These are phyloP conservation scores for Callocephalon fimbriatum DNA, from an alignment of 2,113 vertebrate species.

Conservation along the genomic window DNA sequence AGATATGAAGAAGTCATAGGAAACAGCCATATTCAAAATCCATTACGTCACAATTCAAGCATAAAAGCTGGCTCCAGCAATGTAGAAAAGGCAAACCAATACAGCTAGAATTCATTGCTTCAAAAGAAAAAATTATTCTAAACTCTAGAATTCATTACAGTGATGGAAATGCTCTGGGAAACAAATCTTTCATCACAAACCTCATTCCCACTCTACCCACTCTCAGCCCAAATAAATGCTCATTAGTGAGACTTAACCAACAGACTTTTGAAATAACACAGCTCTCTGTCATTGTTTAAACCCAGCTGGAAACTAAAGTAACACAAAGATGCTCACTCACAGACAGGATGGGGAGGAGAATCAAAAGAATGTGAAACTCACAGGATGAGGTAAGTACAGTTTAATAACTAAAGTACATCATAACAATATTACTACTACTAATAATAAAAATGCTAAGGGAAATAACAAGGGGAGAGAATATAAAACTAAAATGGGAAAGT, in stretches of 20 bases:
- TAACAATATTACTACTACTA: not conserved
- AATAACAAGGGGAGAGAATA: not conserved
- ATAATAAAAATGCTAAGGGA: not conserved
- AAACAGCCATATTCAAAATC: not conserved
- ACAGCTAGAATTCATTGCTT: not conserved
- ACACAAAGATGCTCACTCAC: not conserved
- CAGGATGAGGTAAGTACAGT: not conserved
- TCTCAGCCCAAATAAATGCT: not conserved
- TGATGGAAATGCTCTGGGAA: not conserved
- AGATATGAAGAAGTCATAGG: not conserved
- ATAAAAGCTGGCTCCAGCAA: not conserved
- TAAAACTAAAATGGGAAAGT: not conserved
- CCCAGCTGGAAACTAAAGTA: not conserved
- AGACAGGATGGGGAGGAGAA: not conserved
- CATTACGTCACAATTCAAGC: not conserved
- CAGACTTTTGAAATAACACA: not conserved
- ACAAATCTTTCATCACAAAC: not conserved
- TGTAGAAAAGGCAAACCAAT: not conserved
- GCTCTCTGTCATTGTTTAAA: not conserved
- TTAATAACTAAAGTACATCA: not conserved
- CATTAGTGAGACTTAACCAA: not conserved
- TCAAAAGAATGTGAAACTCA: not conserved
- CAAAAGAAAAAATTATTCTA: not conserved
- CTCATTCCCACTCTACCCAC: not conserved
- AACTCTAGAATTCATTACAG: not conserved